Conservation (phyloP, 2,113 vertebrate species). For the Entelurus aequoreus region DNA sequence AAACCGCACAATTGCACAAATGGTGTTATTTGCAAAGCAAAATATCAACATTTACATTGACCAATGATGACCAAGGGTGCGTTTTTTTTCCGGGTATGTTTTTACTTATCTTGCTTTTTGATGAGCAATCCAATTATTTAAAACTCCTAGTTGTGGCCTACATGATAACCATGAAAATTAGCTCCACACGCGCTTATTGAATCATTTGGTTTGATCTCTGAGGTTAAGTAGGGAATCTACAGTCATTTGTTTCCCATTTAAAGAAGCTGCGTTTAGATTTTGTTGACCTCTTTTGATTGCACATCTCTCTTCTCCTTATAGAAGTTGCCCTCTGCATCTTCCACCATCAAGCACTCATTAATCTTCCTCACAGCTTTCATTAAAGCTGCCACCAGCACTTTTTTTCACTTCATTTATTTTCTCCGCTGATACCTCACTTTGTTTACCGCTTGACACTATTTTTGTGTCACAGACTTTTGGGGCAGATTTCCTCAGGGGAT, state of each 20-base stretch:
- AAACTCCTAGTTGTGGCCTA: neutral
- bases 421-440: neutral
- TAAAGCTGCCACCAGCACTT: slow-evolving; percentile 54
- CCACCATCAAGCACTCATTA: slow-evolving; percentile 62
- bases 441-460: neutral
- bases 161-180: neutral
- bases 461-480: neutral
- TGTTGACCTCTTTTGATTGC: slow-evolving; percentile 36
- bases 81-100: too few relatives aligned
- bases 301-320: slow-evolving; percentile 13
- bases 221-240: slow-evolving; percentile 2
- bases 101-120: neutral
- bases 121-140: neutral
- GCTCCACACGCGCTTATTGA: neutral
- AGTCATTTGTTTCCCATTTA: slow-evolving; percentile 3
- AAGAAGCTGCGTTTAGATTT: slow-evolving; percentile 1
- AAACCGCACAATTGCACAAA: too few relatives aligned
- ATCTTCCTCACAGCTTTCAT: slow-evolving; percentile 72
- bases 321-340: slow-evolving; percentile 37
- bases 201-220: neutral
- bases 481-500: neutral
- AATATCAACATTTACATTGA: too few relatives aligned
- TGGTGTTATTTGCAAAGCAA: too few relatives aligned
- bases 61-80: too few relatives aligned
- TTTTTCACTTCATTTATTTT: neutral